Evolutionary conservation across 2,113 vertebrate genomes (phyloP).

Genomic region (Tor tambroides): DNA sequence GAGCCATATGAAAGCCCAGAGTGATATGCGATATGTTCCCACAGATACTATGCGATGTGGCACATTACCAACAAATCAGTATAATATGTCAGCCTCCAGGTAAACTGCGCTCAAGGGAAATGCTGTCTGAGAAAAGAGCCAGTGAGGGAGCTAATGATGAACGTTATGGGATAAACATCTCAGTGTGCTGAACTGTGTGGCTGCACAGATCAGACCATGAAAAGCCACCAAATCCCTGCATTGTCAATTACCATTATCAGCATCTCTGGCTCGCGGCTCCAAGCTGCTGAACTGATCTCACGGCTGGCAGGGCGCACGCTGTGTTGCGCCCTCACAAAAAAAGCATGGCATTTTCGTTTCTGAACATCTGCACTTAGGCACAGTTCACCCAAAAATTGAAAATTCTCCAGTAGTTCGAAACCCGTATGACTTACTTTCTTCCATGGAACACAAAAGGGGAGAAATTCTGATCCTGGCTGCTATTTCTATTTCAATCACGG

Average conservation of each 20-base stretch:
- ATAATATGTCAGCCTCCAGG: slow-evolving; percentile 40
- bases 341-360: not conserved
- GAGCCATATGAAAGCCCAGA: not conserved
- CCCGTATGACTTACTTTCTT: not conserved
- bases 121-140: slow-evolving; percentile 19
- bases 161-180: slow-evolving; percentile 40
- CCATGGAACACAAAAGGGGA: not conserved
- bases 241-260: slow-evolving; percentile 47
- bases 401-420: not conserved
- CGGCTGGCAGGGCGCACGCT: not conserved
- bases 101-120: slow-evolving; percentile 43
- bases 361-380: not conserved
- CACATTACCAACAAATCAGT: slow-evolving; percentile 30
- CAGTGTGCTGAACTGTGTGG: slow-evolving; percentile 34
- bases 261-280: slow-evolving; percentile 25
- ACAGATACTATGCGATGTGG: slow-evolving; percentile 25
- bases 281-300: slow-evolving; percentile 37
- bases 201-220: slow-evolving; percentile 11
- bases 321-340: not conserved
- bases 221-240: slow-evolving; percentile 32
- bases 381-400: not conserved
- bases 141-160: slow-evolving; percentile 34
- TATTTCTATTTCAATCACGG: not conserved
- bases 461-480: not conserved
- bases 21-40: not conserved